phyloP scores from a whole-genome alignment of 2,113 vertebrate species.

The Tupaia tana region DNA sequence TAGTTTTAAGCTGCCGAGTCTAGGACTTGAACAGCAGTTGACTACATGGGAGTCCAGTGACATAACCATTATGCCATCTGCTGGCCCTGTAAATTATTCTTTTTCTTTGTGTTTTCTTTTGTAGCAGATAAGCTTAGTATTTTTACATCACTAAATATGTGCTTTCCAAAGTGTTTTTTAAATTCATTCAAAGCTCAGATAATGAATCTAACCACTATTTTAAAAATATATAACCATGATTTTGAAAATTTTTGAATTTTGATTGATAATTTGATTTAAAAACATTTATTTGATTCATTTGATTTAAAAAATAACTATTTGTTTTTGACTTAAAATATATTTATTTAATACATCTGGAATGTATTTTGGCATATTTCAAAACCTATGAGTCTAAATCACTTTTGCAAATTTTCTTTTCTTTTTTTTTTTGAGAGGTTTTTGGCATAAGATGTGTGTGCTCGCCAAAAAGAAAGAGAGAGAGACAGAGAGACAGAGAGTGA shows the following conservation, averaged over 20 bases:
- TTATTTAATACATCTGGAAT: conserved; percentile 18
- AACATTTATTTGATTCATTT: neutral
- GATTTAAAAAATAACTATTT: no score
- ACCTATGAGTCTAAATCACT: conserved; percentile 2
- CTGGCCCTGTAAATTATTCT: neutral
- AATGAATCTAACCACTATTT: neutral
- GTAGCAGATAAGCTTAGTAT: neutral
- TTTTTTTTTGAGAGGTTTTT: no score
- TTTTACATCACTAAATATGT: conserved; percentile 33
- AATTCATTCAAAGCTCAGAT: conserved; percentile 18
- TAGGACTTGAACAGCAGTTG: no score
- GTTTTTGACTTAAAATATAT: neutral
- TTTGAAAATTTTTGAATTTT: no score
- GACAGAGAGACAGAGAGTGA: no score
- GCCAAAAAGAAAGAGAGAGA: no score
- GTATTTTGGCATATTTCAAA: neutral
- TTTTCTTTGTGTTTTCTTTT: neutral
- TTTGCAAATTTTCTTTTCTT: neutral
- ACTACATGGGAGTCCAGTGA: no score
- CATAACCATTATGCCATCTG: no score
- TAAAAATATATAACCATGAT: neutral
- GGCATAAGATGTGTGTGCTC: no score
- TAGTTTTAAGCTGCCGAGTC: no score
- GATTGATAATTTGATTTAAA: neutral
- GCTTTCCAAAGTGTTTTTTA: conserved; percentile 13